phyloP scores from a whole-genome alignment of 2,797 vertebrate genomes.

The Enteromius argenteus region DNA sequence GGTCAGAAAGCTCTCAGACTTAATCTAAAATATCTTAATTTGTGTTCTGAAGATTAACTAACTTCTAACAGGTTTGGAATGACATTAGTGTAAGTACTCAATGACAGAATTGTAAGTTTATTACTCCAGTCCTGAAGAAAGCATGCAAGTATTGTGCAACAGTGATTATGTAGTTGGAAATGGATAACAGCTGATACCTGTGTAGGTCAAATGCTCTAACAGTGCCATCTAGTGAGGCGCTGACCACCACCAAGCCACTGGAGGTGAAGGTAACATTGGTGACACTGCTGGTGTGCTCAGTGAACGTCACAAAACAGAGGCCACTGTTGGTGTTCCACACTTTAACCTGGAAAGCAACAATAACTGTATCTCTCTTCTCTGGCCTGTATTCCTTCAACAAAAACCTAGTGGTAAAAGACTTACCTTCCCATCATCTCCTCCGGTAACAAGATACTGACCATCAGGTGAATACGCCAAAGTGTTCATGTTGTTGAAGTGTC shows the following conservation, averaged over 20 bases:
- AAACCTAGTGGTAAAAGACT: slow-evolving; percentile 50
- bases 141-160: neutral
- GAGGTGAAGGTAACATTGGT: slow-evolving; percentile 87
- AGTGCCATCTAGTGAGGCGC: slow-evolving; percentile 93
- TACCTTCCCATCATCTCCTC: slow-evolving; percentile 95
- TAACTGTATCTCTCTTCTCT: neutral
- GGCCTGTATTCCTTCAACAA: neutral
- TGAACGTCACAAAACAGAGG: slow-evolving; percentile 96
- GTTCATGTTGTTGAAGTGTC: slow-evolving; percentile 97
- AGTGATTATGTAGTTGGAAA: neutral
- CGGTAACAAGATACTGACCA: slow-evolving; percentile 91
- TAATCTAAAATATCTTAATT: neutral
- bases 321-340: slow-evolving; percentile 94
- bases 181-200: slow-evolving; percentile 77
- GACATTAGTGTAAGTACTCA: neutral
- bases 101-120: neutral
- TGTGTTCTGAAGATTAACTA: neutral
- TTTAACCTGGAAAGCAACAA: slow-evolving; percentile 84
- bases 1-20: neutral
- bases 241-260: slow-evolving; percentile 90
- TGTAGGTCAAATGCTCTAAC: slow-evolving; percentile 94
- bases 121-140: neutral
- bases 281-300: slow-evolving; percentile 90
- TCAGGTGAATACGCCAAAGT: slow-evolving; percentile 92
- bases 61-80: neutral